Evolutionary conservation across 1,140 invertebrate species (phyloP).

Genomic region (Drosophila guanche): DNA sequence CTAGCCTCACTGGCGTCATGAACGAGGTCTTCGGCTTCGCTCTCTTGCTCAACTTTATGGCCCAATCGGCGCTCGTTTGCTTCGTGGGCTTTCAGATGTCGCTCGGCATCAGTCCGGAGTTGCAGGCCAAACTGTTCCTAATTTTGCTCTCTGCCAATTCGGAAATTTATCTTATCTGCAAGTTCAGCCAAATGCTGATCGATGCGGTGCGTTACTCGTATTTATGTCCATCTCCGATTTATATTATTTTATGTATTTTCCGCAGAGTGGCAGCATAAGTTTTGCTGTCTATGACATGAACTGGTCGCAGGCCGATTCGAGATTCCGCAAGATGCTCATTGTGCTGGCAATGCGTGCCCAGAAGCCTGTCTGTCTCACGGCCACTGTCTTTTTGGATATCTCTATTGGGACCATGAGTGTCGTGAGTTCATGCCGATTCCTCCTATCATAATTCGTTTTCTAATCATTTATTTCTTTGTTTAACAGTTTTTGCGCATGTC

Average conservation of each 20-base stretch:
- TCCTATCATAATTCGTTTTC: rapidly evolving
- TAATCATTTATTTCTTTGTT: background rate
- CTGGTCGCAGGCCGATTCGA: conserved; percentile 38
- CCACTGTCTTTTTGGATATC: conserved; percentile 51
- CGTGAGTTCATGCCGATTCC: background rate
- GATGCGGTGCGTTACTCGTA: conserved; percentile 40
- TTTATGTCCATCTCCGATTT: too few species aligned
- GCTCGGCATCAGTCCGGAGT: conserved; percentile 37
- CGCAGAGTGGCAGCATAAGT: conserved; percentile 42
- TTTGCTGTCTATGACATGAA: conserved; percentile 57
- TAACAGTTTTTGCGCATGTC: conserved; percentile 42
- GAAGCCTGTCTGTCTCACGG: conserved; percentile 47
- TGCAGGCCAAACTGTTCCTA: conserved; percentile 37
- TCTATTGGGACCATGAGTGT: conserved; percentile 63
- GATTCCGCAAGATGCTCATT: conserved; percentile 58
- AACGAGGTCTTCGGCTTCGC: conserved; percentile 68
- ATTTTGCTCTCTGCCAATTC: conserved; percentile 33
- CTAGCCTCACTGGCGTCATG: conserved; percentile 57
- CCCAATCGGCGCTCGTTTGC: conserved; percentile 63
- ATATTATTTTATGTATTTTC: background rate
- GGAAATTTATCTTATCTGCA: conserved; percentile 56
- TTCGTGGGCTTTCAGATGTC: conserved; percentile 72
- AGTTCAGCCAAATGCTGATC: conserved; percentile 59
- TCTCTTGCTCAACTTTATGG: conserved; percentile 56
- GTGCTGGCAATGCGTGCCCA: conserved; percentile 48